Conservation (phyloP, 1,140 invertebrate species). For the Tenebrio molitor region DNA sequence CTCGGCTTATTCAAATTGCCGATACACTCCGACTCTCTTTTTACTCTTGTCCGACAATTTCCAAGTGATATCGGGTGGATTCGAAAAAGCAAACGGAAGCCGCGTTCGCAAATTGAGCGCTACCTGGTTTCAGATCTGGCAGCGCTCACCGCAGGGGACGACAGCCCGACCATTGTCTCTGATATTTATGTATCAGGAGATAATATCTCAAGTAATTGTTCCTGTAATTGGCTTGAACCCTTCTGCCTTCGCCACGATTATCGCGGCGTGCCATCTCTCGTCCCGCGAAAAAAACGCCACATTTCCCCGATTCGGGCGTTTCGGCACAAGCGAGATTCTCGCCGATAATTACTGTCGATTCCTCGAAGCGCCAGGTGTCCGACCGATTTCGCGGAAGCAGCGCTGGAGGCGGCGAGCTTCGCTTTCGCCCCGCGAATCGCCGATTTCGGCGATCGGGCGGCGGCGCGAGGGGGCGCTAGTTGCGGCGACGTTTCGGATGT, state of each 20-base stretch:
- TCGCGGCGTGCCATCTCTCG: not conserved
- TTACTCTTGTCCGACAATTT: not conserved
- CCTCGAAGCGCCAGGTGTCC: not conserved
- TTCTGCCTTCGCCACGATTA: slow-evolving; percentile 44
- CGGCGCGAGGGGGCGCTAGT: too few relatives aligned
- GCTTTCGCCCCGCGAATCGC: not conserved
- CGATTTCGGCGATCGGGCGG: too few relatives aligned
- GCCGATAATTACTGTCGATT: too few relatives aligned
- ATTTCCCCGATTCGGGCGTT: not conserved
- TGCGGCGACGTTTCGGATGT: too few relatives aligned
- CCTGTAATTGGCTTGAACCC: slow-evolving; percentile 62
- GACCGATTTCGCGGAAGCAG: not conserved
- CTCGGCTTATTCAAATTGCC: slow-evolving; percentile 34
- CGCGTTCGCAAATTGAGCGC: slow-evolving; percentile 28
- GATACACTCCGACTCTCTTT: slow-evolving; percentile 9
- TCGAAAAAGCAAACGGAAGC: not conserved
- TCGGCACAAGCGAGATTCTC: too few relatives aligned
- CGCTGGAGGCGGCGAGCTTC: not conserved
- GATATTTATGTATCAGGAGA: slow-evolving; percentile 63
- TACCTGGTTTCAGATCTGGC: slow-evolving; percentile 48
- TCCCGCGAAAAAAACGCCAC: not conserved
- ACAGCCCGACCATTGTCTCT: slow-evolving; percentile 56
- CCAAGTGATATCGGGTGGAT: too few relatives aligned
- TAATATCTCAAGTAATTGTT: slow-evolving; percentile 63
- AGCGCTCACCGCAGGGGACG: slow-evolving; percentile 41